phyloP scores from a whole-genome alignment of 2,888 invertebrate genomes.

The Acanthosepion pharaonis region DNA sequence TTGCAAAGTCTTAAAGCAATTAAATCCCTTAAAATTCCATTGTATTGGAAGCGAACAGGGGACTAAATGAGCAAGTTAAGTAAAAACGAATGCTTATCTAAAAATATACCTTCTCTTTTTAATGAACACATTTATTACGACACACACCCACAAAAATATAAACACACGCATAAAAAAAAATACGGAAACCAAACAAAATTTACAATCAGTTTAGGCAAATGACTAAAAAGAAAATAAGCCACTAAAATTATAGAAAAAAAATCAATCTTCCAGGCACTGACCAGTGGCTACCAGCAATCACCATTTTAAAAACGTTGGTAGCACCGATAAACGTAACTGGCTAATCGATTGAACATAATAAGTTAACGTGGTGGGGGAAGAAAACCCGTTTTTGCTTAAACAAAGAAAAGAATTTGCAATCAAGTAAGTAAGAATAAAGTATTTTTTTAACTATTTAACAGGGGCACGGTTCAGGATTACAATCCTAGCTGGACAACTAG shows the following conservation, averaged over 20 bases:
- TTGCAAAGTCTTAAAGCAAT: too few species aligned
- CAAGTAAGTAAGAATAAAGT: background rate
- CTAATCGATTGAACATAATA: background rate
- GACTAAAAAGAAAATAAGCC: background rate
- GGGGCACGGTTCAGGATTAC: background rate
- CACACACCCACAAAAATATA: background rate
- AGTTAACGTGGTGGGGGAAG: background rate
- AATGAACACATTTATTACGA: background rate
- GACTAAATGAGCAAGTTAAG: too few species aligned
- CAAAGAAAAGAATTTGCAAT: background rate
- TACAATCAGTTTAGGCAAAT: background rate
- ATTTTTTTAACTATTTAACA: background rate
- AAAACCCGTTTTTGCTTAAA: background rate
- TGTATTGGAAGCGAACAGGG: too few species aligned
- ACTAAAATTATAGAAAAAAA: background rate
- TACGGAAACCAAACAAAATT: background rate
- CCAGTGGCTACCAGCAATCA: background rate
- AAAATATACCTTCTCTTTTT: background rate
- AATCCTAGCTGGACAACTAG: background rate
- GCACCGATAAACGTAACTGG: background rate
- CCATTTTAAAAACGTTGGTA: background rate
- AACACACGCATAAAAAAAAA: background rate
- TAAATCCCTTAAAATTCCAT: too few species aligned
- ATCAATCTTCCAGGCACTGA: background rate
- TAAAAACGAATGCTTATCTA: too few species aligned